Conservation (phyloP, 2,113 vertebrate genomes). For the Atrichornis clamosus region DNA sequence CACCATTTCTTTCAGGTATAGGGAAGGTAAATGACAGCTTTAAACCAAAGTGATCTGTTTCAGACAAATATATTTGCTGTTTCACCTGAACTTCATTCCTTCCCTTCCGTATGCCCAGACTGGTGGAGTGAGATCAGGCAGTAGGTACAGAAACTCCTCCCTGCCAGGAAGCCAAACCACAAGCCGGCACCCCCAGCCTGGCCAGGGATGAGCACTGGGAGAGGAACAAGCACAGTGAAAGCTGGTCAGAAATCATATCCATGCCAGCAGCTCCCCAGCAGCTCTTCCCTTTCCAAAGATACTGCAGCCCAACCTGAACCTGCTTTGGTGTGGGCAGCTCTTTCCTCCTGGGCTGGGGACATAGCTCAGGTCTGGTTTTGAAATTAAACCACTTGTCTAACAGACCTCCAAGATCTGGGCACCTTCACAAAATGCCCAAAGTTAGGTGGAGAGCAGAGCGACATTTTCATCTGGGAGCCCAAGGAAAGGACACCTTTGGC, state of each 20-base stretch:
- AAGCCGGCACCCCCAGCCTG: not conserved
- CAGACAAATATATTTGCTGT: not conserved
- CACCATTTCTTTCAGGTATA: not conserved
- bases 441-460: not conserved
- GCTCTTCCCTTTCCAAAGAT: not conserved
- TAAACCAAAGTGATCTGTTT: not conserved
- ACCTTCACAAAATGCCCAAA: not conserved
- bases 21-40: not conserved
- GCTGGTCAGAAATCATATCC: not conserved
- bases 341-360: not conserved
- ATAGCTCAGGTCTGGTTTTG: not conserved
- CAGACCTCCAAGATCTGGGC: not conserved
- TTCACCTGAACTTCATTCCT: not conserved
- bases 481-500: fast-evolving
- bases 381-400: not conserved
- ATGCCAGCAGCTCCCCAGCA: fast-evolving
- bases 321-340: not conserved
- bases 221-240: not conserved
- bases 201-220: not conserved
- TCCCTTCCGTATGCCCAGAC: not conserved
- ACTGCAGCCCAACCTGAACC: not conserved
- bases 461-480: not conserved
- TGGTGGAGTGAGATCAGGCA: not conserved
- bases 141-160: not conserved
- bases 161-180: not conserved